Conservation (phyloP, 2,113 vertebrate genomes). For the Microtus richardsoni region DNA sequence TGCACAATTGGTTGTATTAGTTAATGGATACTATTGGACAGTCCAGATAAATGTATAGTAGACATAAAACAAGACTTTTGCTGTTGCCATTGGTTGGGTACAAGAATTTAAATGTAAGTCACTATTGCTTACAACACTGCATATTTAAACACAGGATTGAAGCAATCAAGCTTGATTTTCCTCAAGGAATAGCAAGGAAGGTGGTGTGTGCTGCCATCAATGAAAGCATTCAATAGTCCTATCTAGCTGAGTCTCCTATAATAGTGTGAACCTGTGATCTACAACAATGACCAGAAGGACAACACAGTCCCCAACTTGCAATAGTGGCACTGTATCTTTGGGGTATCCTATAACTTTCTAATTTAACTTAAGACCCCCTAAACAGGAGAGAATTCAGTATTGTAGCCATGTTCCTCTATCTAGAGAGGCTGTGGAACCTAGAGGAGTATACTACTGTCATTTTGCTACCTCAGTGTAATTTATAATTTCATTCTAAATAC, state of each 20-base stretch:
- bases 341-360: background rate
- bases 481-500: too few relatives aligned
- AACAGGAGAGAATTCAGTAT: background rate
- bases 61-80: too few relatives aligned
- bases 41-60: background rate
- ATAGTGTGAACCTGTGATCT: background rate
- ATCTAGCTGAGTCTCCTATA: background rate
- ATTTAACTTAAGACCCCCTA: background rate
- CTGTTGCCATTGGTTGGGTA: background rate
- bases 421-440: too few relatives aligned
- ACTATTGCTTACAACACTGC: too few relatives aligned
- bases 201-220: background rate
- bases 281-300: background rate
- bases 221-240: background rate
- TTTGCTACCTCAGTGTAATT: too few relatives aligned
- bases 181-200: background rate
- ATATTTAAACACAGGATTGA: background rate
- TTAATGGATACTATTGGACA: too few relatives aligned
- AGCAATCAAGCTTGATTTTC: background rate
- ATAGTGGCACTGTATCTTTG: background rate
- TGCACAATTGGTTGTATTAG: background rate
- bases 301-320: background rate
- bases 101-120: background rate
- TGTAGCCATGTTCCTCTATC: background rate
- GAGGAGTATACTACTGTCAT: background rate